Conservation (phyloP, 2,797 vertebrate species). For the Coreius guichenoti region DNA sequence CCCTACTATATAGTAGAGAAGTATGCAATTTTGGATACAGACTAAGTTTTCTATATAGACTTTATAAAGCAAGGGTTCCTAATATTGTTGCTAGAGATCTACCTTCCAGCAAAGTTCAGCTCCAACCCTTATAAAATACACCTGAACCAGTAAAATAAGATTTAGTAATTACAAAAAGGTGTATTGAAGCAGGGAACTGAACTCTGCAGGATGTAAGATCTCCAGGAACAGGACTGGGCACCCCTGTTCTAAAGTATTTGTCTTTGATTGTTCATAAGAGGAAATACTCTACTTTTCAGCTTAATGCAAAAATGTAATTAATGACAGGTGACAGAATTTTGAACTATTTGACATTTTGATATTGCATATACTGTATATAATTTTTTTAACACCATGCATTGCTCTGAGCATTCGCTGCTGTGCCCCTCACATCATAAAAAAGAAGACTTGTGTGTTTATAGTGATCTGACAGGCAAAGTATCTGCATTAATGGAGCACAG, state of each 20-base stretch:
- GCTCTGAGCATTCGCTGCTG: background rate
- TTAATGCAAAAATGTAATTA: background rate
- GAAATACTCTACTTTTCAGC: background rate
- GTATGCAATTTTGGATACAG: background rate
- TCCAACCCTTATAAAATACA: background rate
- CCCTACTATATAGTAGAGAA: background rate
- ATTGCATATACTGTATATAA: background rate
- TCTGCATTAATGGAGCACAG: constrained; percentile 7
- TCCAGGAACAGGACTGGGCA: background rate
- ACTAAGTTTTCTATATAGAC: background rate
- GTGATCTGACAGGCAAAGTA: background rate
- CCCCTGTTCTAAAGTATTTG: background rate
- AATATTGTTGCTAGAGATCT: background rate
- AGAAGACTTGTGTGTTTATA: constrained; percentile 4
- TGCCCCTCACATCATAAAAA: background rate
- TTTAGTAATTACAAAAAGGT: background rate
- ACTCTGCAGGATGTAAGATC: background rate
- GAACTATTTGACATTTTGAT: background rate
- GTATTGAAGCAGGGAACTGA: background rate
- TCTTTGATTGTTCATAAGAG: background rate
- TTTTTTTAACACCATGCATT: background rate
- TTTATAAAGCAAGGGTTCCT: background rate
- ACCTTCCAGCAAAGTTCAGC: too few species aligned
- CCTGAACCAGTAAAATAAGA: background rate
- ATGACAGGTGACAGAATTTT: too few species aligned